Base-by-base conservation (phyloP, 2,797 vertebrate species). In the Staurois parvus region DNA sequence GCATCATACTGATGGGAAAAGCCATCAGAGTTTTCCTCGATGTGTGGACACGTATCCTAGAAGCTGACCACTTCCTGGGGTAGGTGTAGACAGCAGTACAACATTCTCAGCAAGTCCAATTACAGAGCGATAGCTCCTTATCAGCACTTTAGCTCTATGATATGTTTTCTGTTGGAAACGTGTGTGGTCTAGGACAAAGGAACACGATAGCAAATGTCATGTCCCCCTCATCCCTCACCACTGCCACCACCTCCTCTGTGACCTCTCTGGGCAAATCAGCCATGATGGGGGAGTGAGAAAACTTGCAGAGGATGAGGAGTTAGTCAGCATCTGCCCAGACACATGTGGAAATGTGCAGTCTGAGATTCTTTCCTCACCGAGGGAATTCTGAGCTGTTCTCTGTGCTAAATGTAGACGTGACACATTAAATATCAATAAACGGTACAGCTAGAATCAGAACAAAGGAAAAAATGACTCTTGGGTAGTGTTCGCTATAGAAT, bases 241-340 rank as follows among this genome's bases (percentile, higher is more conserved):
- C 52, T 59, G 56, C 56, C 69, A 90, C 87, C 90, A 86, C 89
- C 88, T 91, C 90, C 89, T 90, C 89, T 86, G 87, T 88, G 88
- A 89, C 85, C 89, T 88, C 88, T 88, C 88, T 87, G 85, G 90
- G 88, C 78, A 89, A 86, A 32, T 13, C 32, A 69, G 11, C 32
- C 45, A 56, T 34, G 30, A 29, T 68, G 40, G 79, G 74, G 80
- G 75, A 81, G 75, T 77, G 83, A 26, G 73, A 85, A 72, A 82
- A 64, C 30, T 26, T 26, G 64, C 64, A 37, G 59, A 66, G 68
- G 87, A 24, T 73, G 79, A 26, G 56, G 30, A 74, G 81, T 88
- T 85, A 85, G 80, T 88, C 68, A 87, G 75, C 74, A 79, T 73
- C 69, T 83, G 67, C 37, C 80, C 80, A 87, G 85, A 87, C 85